phyloP scores from a whole-genome alignment of 1,140 invertebrate species.

The Lutraria rhynchaena region DNA sequence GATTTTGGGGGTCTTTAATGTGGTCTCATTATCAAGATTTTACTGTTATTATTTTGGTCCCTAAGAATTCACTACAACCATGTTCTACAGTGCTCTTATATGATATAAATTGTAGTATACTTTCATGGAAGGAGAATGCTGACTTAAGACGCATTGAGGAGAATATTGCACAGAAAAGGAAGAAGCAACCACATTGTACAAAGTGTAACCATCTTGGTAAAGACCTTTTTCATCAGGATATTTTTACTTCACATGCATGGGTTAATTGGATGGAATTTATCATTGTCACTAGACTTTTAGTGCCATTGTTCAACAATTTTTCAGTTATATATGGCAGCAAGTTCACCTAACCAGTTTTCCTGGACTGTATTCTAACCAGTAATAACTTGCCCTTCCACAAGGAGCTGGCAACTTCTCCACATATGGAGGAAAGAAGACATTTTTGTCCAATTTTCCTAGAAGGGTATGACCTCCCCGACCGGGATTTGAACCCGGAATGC shows the following conservation, averaged over 20 bases:
- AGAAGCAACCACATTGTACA: slow-evolving; percentile 11
- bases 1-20: no score
- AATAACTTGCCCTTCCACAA: no score
- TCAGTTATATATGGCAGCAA: no score
- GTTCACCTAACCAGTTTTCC: no score
- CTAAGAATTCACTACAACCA: no score
- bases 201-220: slow-evolving; percentile 32
- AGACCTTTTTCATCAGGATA: neutral
- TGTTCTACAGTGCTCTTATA: neutral
- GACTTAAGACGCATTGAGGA: slow-evolving; percentile 1
- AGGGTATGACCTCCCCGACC: no score
- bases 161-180: neutral
- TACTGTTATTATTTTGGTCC: neutral
- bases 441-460: no score
- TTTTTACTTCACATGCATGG: neutral
- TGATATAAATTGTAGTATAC: neutral
- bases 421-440: no score
- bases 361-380: no score
- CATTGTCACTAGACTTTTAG: neutral
- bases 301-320: neutral
- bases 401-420: no score
- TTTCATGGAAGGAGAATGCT: slow-evolving; percentile 12
- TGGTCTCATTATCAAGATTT: no score
- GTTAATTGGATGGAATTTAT: neutral
- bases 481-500: no score